A percentile compares a stretch with the other conserved stretches of the same genome.
Conservation (phyloP, 2,888 invertebrate species). For the Caenorhabditis sinica region DNA sequence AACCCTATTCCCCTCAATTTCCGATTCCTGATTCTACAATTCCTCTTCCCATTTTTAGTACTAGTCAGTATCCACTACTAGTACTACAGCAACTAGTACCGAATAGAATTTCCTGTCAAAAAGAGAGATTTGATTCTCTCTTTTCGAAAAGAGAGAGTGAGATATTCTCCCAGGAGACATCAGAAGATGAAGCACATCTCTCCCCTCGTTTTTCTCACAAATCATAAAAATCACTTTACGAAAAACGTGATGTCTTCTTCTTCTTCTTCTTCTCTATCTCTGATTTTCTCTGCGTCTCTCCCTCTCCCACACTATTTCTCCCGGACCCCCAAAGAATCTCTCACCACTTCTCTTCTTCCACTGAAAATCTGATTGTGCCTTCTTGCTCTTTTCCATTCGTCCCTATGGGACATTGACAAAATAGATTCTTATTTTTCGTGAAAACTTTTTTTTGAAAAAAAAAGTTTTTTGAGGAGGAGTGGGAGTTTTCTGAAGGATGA, state of each 20-base stretch:
- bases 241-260: slow-evolving; percentile 28
- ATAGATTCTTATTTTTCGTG: slow-evolving; percentile 27
- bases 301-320: not conserved
- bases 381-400: slow-evolving; percentile 15
- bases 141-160: not conserved
- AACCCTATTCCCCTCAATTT: too few relatives aligned
- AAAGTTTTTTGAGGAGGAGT: not conserved
- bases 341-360: not conserved
- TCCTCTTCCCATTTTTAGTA: not conserved
- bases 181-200: not conserved
- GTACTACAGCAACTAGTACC: not conserved
- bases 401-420: slow-evolving; percentile 35
- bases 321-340: not conserved
- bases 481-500: not conserved
- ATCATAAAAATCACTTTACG: slow-evolving; percentile 58
- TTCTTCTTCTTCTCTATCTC: slow-evolving; percentile 2
- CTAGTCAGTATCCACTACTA: not conserved
- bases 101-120: slow-evolving; percentile 32
- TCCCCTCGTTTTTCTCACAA: slow-evolving; percentile 22
- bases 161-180: slow-evolving; percentile 26
- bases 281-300: slow-evolving; percentile 14
- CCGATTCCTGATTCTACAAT: not conserved
- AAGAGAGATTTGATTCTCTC: slow-evolving; percentile 37
- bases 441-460: not conserved
- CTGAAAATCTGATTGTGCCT: slow-evolving; percentile 17